Percentiles rank a stretch among this genome's conserved stretches.
Conservation (phyloP, 1,140 invertebrate genomes). For the Micrasema longulum region DNA sequence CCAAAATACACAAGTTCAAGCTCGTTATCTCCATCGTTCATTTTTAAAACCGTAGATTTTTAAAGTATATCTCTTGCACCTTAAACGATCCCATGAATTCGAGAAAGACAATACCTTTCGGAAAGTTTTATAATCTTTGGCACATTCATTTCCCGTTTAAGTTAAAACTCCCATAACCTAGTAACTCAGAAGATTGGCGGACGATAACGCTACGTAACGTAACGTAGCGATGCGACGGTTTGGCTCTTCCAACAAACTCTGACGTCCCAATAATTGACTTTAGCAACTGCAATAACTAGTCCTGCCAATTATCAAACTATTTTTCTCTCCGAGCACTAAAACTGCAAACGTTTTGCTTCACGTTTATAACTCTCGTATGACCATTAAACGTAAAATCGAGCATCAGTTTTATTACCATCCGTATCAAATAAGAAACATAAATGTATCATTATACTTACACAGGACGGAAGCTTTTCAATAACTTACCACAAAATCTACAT, state of each 20-base stretch:
- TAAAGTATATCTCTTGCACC: too few relatives aligned
- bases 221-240: constrained; percentile 33
- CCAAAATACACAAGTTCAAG: too few relatives aligned
- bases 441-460: too few relatives aligned
- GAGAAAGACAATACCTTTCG: not conserved
- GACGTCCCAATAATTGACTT: constrained; percentile 48
- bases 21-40: too few relatives aligned
- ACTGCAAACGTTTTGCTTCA: not conserved
- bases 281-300: constrained; percentile 30
- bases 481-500: too few relatives aligned
- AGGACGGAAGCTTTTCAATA: too few relatives aligned
- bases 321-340: not conserved
- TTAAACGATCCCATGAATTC: too few relatives aligned
- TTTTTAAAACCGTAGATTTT: too few relatives aligned
- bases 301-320: not conserved
- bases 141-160: constrained; percentile 38
- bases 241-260: constrained; percentile 26
- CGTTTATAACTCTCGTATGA: too few relatives aligned
- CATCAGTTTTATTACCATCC: too few relatives aligned
- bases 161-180: constrained; percentile 46
- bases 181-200: constrained; percentile 38
- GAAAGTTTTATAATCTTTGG: constrained; percentile 40
- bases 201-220: constrained; percentile 40
- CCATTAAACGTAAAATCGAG: too few relatives aligned
- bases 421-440: too few relatives aligned